Evolutionary conservation across 1,140 invertebrate species (phyloP).

Genomic region (Caenorhabditis briggsae): DNA sequence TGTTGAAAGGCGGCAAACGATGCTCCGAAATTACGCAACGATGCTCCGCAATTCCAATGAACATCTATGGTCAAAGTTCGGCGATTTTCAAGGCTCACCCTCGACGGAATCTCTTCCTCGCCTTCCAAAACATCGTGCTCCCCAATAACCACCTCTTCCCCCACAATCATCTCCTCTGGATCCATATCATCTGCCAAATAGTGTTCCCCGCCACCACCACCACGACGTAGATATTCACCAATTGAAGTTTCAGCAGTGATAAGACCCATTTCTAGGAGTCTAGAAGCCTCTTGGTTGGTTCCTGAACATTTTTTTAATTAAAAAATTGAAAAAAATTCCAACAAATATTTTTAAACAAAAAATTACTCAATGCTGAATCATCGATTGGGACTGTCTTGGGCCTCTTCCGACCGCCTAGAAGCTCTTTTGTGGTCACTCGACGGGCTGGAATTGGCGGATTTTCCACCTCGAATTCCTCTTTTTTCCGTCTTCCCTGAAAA

Average conservation of each 20-base stretch:
- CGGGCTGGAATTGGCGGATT: background rate
- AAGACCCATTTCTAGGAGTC: slow-evolving; percentile 3
- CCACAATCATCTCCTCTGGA: background rate
- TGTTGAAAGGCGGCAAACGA: too few relatives aligned
- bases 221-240: slow-evolving; percentile 32
- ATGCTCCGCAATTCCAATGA: too few relatives aligned
- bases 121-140: background rate
- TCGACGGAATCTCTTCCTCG: background rate
- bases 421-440: slow-evolving; percentile 5
- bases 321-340: background rate
- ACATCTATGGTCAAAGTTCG: too few relatives aligned
- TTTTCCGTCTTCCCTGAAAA: slow-evolving; percentile 9
- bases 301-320: background rate
- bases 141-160: slow-evolving; percentile 17
- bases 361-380: slow-evolving; percentile 15
- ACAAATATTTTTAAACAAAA: background rate
- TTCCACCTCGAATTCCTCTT: background rate
- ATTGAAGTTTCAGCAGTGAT: background rate
- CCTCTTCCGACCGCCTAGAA: slow-evolving; percentile 14
- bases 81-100: too few relatives aligned
- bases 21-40: too few relatives aligned
- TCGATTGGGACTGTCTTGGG: slow-evolving; percentile 3
- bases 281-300: slow-evolving; percentile 25
- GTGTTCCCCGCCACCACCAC: background rate
- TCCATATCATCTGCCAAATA: too few relatives aligned